Conservation (phyloP, 2,113 vertebrate species). For the Dolichotis patagonum region DNA sequence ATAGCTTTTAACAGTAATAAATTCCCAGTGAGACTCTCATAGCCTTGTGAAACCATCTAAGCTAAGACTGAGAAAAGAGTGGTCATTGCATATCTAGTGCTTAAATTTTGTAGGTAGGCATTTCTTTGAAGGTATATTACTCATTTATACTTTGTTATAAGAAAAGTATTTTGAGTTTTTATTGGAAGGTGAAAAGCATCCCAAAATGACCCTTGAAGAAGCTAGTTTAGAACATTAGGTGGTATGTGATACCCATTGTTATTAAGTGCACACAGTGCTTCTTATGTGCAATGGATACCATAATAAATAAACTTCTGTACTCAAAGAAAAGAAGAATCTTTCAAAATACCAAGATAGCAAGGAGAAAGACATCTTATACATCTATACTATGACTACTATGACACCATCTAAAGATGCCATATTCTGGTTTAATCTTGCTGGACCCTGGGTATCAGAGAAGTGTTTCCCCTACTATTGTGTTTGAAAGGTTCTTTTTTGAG, state of each 20-base stretch:
- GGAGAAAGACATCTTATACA: background rate
- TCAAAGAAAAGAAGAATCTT: background rate
- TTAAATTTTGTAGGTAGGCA: background rate
- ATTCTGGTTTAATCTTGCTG: background rate
- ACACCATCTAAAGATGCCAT: fast-evolving
- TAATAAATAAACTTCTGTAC: background rate
- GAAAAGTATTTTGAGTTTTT: background rate
- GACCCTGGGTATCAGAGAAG: background rate
- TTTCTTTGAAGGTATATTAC: background rate
- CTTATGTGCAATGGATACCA: background rate
- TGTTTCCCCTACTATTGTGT: background rate
- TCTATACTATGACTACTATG: background rate
- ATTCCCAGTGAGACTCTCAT: background rate
- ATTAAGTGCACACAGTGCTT: background rate
- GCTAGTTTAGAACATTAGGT: background rate
- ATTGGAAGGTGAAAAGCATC: background rate
- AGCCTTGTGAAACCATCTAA: background rate
- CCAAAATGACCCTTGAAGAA: background rate
- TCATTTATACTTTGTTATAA: background rate
- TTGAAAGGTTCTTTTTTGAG: background rate
- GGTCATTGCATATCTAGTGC: background rate
- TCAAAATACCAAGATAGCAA: background rate
- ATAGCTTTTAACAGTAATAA: background rate
- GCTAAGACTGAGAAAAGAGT: background rate
- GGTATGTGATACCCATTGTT: background rate